These are phyloP conservation scores for Dolichotis patagonum DNA, from an alignment of 2,113 vertebrate species.

Conservation along the genomic window DNA sequence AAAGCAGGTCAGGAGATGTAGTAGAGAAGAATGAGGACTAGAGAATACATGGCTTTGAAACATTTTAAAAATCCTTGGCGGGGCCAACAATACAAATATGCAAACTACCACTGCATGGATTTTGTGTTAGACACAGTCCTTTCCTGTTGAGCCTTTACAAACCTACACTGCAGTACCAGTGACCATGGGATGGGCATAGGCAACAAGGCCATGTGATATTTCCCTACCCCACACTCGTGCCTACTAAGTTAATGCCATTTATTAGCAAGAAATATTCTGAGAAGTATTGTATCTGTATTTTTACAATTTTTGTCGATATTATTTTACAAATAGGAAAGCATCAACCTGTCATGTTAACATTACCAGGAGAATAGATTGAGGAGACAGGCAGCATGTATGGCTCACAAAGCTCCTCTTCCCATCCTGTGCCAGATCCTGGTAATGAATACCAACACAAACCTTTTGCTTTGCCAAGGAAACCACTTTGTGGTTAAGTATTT, in stretches of 20 bases:
- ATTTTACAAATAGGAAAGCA: slow-evolving; percentile 30
- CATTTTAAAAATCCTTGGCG: not conserved
- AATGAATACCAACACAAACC: not conserved
- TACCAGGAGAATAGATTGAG: not conserved
- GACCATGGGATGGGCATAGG: not conserved
- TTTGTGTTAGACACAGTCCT: not conserved
- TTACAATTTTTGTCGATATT: not conserved
- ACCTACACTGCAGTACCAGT: accelerated
- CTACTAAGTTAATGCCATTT: not conserved
- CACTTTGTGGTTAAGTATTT: slow-evolving; percentile 1
- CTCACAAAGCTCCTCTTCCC: not conserved
- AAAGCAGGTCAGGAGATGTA: not conserved
- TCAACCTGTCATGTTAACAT: not conserved
- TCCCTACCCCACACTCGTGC: not conserved
- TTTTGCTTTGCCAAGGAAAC: not conserved
- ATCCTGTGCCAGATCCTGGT: not conserved
- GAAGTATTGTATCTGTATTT: slow-evolving; percentile 1
- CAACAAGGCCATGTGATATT: not conserved
- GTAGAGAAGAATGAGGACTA: not conserved
- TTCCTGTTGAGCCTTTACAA: not conserved
- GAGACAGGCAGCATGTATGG: not conserved
- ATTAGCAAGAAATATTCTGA: not conserved
- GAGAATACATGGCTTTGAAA: too few species aligned
- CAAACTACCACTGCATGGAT: not conserved
- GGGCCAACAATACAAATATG: not conserved